Base-by-base conservation (phyloP, 2,888 invertebrate species). In the Lasioglossum oenotherae region DNA sequence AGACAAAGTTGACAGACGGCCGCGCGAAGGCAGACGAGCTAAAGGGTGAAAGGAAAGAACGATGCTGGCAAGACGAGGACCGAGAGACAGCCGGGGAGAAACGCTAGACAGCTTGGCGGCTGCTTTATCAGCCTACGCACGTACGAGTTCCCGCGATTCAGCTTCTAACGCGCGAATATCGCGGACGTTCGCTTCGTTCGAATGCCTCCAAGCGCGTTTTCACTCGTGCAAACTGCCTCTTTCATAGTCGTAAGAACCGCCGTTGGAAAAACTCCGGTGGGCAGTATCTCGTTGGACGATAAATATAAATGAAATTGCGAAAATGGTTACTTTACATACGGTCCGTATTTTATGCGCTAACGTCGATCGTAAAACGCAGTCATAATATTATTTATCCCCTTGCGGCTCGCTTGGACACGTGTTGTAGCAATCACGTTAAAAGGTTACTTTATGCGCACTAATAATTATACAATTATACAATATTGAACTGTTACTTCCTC, bases 51-150 rank as follows among this genome's bases (percentile, higher is more conserved):
- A 81, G 87, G 73, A 81, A 82, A 75, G 75, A 75, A 81, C 67
- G 76, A 78, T 53, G 23, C 57, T 53, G 78, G 74, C 53, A 74
- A 86, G 86, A 85, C 78, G 83, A 85, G 78, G 82, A 77, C 49
- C 73, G 82, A 67, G 41, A 19, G 19, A 69, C 82, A 73, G 74
- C 60, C 77, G 73, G 57, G 76, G 77, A 83, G 71, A 84, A 86
- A 87, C 83, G 88, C 88, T 85, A 91, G 92, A 92, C 93, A 88
- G 92, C 92, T 88, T 89, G 93, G 92, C 93, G 93, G 89, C 92
- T 84, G 88, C 87, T 93, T 92, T 91, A 89, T 92, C 92, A 89
- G 86, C 92, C 92, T 88, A 93, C 92, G 92, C 92, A 81, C 92
- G 82, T 89, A 81, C 79, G 72, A 75, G 80, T 77, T 69, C 53